Conservation (phyloP, 2,113 vertebrate species). For the Marmota monax region DNA sequence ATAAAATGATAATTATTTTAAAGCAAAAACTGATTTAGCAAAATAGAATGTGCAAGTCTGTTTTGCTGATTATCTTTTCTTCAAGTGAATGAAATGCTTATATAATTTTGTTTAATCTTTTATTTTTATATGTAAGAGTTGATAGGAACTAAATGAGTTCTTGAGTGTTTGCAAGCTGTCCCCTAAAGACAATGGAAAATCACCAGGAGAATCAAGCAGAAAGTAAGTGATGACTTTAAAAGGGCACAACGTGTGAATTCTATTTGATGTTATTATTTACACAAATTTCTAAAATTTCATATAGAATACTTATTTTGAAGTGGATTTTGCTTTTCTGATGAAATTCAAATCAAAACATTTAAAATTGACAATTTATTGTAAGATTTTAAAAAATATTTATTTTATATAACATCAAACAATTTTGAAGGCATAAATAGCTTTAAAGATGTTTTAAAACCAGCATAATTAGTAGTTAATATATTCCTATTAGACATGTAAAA, state of each 20-base stretch:
- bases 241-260: constrained; percentile 32
- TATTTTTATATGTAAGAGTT: constrained; percentile 63
- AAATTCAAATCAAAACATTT: constrained; percentile 52
- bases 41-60: not conserved
- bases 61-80: not conserved
- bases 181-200: constrained; percentile 44
- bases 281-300: not conserved
- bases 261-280: constrained; percentile 26
- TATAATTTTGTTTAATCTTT: constrained; percentile 46
- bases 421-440: not conserved
- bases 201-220: not conserved
- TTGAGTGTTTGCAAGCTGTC: constrained; percentile 18
- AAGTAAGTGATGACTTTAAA: constrained; percentile 40
- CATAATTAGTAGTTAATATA: not conserved
- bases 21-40: constrained; percentile 17
- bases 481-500: not conserved
- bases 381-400: not conserved
- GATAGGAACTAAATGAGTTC: constrained; percentile 55
- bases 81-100: constrained; percentile 6
- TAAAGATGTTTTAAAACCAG: constrained; percentile 30
- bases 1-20: constrained; percentile 54
- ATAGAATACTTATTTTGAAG: constrained; percentile 15
- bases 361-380: not conserved
- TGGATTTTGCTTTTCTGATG: constrained; percentile 36
- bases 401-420: not conserved